Conservation (phyloP, 2,888 invertebrate species). For the Sialis lutaria region DNA sequence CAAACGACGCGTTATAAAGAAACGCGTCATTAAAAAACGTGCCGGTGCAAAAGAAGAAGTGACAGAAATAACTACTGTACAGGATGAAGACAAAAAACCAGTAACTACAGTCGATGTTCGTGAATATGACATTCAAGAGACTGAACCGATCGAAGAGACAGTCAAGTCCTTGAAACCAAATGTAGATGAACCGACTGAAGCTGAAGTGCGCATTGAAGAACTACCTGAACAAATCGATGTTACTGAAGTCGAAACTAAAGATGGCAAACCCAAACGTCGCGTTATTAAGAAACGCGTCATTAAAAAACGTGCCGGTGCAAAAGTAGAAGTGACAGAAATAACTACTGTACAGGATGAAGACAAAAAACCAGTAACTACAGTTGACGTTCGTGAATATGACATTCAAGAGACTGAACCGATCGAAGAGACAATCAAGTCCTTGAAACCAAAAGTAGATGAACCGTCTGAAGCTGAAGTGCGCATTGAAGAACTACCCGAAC, state of each 20-base stretch:
- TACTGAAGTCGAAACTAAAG: constrained; percentile 9
- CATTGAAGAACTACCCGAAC: constrained; percentile 18
- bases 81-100: constrained; percentile 18
- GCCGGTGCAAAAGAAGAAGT: constrained; percentile 18
- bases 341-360: constrained; percentile 17
- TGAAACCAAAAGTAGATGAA: constrained; percentile 11
- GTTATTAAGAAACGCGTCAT: constrained; percentile 20
- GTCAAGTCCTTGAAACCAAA: neutral
- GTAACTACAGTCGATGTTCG: constrained; percentile 18
- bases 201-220: constrained; percentile 10
- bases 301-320: constrained; percentile 21
- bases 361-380: constrained; percentile 15
- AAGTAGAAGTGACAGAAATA: constrained; percentile 21
- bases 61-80: constrained; percentile 15
- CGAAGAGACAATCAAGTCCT: constrained; percentile 12
- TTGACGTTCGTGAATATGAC: constrained; percentile 14
- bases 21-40: constrained; percentile 13
- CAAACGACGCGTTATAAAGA: constrained; percentile 10
- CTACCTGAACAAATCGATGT: constrained; percentile 15
- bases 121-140: constrained; percentile 10
- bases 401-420: constrained; percentile 20
- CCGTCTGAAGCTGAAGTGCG: constrained; percentile 8
- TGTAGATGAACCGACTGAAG: constrained; percentile 8
- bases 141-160: neutral
- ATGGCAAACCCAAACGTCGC: constrained; percentile 15